A percentile compares a stretch with the other conserved stretches of the same genome.
phyloP scores from a whole-genome alignment of 1,140 invertebrate genomes.

The Hetaerina americana region DNA sequence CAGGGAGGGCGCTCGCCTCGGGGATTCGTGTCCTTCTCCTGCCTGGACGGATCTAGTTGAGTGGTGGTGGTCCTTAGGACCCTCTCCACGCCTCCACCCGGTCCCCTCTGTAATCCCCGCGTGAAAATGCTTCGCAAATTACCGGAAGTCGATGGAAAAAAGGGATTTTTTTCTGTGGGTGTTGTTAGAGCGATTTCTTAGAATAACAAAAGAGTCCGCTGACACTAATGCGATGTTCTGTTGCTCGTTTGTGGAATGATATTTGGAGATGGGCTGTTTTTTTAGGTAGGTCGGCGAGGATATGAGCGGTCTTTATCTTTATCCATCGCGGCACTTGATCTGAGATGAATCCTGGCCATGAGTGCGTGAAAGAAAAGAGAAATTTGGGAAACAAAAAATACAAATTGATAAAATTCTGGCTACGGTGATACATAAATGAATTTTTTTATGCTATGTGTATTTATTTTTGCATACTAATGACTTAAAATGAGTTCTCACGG shows the following conservation, averaged over 20 bases:
- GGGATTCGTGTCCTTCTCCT: not conserved
- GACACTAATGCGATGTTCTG: not conserved
- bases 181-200: not conserved
- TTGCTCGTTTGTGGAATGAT: not conserved
- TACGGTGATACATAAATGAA: no score
- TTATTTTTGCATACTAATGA: no score
- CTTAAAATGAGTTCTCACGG: no score
- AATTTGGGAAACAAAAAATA: no score
- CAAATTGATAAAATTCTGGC: no score
- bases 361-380: no score
- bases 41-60: not conserved
- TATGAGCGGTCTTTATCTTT: no score
- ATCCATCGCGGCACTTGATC: no score
- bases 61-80: not conserved
- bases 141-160: not conserved
- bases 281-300: no score
- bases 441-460: no score
- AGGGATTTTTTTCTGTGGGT: not conserved
- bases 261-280: no score
- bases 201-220: not conserved
- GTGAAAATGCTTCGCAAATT: not conserved
- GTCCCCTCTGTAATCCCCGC: not conserved
- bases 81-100: not conserved
- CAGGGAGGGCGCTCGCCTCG: not conserved
- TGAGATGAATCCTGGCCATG: no score